Evolutionary conservation across 2,888 invertebrate species (phyloP).

Genomic region (Scaptomyza tumidula): DNA sequence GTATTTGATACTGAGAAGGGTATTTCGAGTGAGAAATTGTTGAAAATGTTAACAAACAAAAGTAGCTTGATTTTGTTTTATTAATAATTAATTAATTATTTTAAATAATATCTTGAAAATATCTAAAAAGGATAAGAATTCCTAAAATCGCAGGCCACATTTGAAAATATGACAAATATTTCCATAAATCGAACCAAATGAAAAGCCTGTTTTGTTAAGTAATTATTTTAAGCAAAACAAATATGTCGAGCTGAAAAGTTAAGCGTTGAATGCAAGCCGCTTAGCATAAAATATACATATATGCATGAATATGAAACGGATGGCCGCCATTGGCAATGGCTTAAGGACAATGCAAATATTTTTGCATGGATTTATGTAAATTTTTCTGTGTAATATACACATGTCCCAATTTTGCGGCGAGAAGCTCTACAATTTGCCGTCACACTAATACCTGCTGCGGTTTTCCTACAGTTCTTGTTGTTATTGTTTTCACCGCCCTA

Average conservation of each 20-base stretch:
- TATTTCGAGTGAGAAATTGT: neutral
- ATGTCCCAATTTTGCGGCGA: constrained; percentile 28
- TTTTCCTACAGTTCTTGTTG: constrained; percentile 1
- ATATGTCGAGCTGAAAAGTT: neutral
- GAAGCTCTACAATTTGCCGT: constrained; percentile 36
- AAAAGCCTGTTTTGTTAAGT: neutral
- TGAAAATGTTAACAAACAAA: no score
- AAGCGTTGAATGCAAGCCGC: constrained; percentile 3
- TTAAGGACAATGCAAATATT: constrained; percentile 65
- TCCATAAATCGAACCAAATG: neutral
- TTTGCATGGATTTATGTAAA: constrained; percentile 67
- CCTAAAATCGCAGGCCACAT: no score
- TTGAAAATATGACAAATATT: no score
- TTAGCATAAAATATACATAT: constrained; percentile 36
- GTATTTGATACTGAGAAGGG: neutral
- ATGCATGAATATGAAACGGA: constrained; percentile 59
- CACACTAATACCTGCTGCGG: constrained; percentile 32
- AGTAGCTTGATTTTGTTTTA: no score
- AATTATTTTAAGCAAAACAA: constrained; percentile 16
- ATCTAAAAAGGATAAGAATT: no score
- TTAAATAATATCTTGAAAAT: no score
- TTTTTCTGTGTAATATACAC: constrained; percentile 42
- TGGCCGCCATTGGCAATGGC: constrained; percentile 43
- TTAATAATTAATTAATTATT: no score
- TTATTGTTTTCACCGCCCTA: constrained; percentile 4